These are phyloP conservation scores for Drosophila atripex DNA, from an alignment of 2,888 invertebrate species.

Conservation along the genomic window DNA sequence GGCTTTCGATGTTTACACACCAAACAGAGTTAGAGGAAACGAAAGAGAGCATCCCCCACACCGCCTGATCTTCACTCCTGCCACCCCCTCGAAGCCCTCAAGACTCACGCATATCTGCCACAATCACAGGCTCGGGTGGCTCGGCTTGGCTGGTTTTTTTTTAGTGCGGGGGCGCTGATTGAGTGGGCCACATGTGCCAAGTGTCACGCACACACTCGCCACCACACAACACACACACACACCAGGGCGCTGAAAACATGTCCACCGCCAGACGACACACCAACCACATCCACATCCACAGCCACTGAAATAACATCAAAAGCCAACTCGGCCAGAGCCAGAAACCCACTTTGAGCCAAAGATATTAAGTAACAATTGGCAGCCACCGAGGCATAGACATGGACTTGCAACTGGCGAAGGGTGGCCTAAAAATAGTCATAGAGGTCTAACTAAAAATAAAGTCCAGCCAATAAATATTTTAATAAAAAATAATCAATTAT, in stretches of 20 bases:
- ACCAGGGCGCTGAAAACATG: conserved; percentile 1
- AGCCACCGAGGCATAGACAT: conserved; percentile 24
- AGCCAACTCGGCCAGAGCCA: conserved; percentile 23
- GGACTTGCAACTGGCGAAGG: conserved; percentile 11
- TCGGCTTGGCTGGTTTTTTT: conserved; percentile 57
- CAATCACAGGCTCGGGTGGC: conserved; percentile 59
- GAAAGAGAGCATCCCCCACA: conserved; percentile 33
- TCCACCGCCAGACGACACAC: conserved; percentile 35
- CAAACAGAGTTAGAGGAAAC: conserved; percentile 66
- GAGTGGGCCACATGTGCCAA: conserved; percentile 64
- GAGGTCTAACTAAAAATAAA: neutral
- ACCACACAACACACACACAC: conserved; percentile 3
- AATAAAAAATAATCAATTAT: too few relatives aligned
- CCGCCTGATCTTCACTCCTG: conserved; percentile 14
- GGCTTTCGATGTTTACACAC: conserved; percentile 62
- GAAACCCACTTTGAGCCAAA: conserved; percentile 69
- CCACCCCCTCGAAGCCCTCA: conserved; percentile 7
- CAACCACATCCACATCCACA: conserved; percentile 44
- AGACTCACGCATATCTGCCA: conserved; percentile 39
- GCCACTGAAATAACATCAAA: conserved; percentile 38
- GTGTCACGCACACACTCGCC: conserved; percentile 65
- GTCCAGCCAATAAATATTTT: too few relatives aligned
- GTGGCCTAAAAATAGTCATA: conserved; percentile 18
- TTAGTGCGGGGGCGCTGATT: conserved; percentile 63
- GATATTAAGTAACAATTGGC: conserved; percentile 73